These are phyloP conservation scores for Sympetrum striolatum DNA, from an alignment of 2,888 invertebrate species.

Conservation along the genomic window DNA sequence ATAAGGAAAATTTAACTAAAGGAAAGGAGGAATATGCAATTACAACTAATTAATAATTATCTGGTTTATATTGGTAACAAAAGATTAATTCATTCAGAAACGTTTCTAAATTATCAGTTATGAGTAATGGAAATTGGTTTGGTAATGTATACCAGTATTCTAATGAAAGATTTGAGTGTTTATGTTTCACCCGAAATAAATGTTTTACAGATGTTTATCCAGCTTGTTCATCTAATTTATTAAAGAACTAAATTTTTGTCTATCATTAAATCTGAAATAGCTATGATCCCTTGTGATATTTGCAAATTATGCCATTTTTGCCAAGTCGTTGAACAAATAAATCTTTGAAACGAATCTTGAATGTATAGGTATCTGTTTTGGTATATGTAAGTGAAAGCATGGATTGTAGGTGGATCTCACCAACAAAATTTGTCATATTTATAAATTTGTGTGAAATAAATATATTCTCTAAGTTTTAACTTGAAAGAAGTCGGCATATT, in stretches of 20 bases:
- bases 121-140: background rate
- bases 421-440: constrained; percentile 33
- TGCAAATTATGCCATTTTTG: background rate
- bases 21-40: background rate
- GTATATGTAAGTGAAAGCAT: background rate
- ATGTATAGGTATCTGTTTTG: background rate
- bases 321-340: background rate
- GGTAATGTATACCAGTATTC: background rate
- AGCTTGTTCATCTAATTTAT: no score
- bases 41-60: background rate
- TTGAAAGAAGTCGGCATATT: no score
- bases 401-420: background rate
- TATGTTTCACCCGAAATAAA: no score
- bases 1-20: background rate
- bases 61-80: background rate
- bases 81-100: background rate
- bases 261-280: no score
- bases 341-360: background rate
- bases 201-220: no score
- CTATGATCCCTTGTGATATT: background rate
- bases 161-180: background rate
- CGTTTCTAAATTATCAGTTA: background rate
- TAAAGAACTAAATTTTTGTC: no score
- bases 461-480: background rate
- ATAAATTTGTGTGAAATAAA: background rate